These are phyloP conservation scores for Alces alces DNA, from an alignment of 2,113 vertebrate genomes.

Conservation along the genomic window DNA sequence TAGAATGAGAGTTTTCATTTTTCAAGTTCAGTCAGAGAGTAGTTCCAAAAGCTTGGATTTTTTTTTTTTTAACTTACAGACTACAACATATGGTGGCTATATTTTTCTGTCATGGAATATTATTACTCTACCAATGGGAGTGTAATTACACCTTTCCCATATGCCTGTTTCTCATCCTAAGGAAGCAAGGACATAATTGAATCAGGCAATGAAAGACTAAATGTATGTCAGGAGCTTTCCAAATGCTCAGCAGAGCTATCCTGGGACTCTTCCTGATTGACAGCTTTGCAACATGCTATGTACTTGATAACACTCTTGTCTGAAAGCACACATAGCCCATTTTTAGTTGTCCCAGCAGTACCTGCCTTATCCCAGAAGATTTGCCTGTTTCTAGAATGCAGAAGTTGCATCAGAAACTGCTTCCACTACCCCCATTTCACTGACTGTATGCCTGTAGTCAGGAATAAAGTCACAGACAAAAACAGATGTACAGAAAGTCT, in stretches of 20 bases:
- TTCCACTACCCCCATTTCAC: neutral
- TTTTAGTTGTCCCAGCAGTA: neutral
- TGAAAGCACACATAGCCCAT: neutral
- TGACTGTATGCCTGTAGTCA: neutral
- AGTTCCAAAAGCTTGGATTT: constrained; percentile 29
- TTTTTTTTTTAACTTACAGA: constrained; percentile 51
- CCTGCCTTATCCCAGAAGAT: neutral
- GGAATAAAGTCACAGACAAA: neutral
- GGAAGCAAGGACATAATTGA: constrained; percentile 63
- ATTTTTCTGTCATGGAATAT: constrained; percentile 64
- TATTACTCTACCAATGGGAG: constrained; percentile 68
- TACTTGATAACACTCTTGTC: constrained; percentile 6
- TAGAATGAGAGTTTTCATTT: constrained; percentile 30
- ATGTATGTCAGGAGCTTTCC: constrained; percentile 37
- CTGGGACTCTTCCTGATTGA: constrained; percentile 37
- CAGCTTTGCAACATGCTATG: neutral
- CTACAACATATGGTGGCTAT: constrained; percentile 58
- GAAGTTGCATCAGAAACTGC: neutral
- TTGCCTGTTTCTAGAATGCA: neutral
- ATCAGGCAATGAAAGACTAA: constrained; percentile 53
- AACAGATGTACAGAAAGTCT: neutral
- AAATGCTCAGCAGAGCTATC: neutral
- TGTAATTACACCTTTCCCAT: constrained; percentile 71
- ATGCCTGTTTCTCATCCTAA: constrained; percentile 55
- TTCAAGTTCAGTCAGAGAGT: constrained; percentile 25